Evolutionary conservation across 1,140 invertebrate genomes (phyloP).

Genomic region (Trinorchestia longiramus): DNA sequence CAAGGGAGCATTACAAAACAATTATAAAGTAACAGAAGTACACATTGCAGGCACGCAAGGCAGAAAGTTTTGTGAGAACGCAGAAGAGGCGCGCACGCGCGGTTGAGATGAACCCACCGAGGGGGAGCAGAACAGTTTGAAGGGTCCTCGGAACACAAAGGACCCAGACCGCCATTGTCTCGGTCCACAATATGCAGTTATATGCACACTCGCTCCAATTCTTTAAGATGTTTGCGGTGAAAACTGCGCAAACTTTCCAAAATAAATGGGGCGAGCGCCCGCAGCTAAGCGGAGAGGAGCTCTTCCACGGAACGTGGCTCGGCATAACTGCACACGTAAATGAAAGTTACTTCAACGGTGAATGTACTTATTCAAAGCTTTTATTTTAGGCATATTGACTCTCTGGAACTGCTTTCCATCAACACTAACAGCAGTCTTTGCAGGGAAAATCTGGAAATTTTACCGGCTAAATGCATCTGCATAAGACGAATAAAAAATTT

Average conservation of each 20-base stretch:
- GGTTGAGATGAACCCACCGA: not conserved
- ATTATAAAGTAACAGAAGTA: not conserved
- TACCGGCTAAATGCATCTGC: not conserved
- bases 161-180: constrained; percentile 14
- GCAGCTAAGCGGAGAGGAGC: not conserved
- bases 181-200: constrained; percentile 46
- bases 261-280: constrained; percentile 25
- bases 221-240: constrained; percentile 48
- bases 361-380: not conserved
- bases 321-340: constrained; percentile 4
- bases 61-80: not conserved
- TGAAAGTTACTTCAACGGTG: not conserved
- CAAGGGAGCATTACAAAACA: not conserved
- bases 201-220: constrained; percentile 38
- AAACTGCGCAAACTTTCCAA: constrained; percentile 43
- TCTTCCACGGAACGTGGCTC: not conserved
- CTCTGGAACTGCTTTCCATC: not conserved
- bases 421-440: not conserved
- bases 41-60: not conserved
- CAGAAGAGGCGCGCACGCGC: not conserved
- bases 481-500: too few species aligned
- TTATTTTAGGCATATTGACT: not conserved
- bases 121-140: not conserved
- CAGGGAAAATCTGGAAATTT: not conserved
- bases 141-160: constrained; percentile 36